These are phyloP conservation scores for Crepidodera aurea DNA, from an alignment of 2,888 invertebrate species.

Conservation along the genomic window DNA sequence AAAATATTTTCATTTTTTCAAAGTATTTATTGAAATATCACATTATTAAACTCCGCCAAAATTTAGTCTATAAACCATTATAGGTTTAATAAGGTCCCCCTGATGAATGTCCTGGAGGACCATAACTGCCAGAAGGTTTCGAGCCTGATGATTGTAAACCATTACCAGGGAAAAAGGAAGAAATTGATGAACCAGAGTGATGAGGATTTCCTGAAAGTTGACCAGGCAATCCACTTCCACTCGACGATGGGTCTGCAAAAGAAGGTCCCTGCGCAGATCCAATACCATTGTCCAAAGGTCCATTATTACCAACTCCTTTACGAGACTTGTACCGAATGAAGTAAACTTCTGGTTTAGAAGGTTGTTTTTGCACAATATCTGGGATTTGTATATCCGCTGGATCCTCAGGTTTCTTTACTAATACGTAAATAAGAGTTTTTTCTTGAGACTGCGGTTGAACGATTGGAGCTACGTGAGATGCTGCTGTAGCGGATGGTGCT, in stretches of 20 bases:
- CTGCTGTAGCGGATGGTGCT: conserved; percentile 66
- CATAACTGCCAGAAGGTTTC: neutral
- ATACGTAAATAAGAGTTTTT: conserved; percentile 87
- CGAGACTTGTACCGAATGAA: conserved; percentile 75
- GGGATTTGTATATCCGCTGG: conserved; percentile 82
- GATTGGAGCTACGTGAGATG: conserved; percentile 75
- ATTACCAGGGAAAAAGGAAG: neutral
- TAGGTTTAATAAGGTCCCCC: no score
- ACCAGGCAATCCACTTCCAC: neutral
- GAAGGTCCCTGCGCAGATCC: no score
- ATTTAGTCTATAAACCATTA: no score
- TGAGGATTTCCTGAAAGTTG: neutral
- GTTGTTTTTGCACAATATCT: conserved; percentile 79
- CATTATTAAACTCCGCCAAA: no score
- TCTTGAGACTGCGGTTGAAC: conserved; percentile 84
- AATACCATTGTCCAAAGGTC: neutral
- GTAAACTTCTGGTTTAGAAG: conserved; percentile 89
- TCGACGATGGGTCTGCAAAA: no score
- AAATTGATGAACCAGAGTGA: neutral
- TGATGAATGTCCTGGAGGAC: neutral
- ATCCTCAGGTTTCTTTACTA: conserved; percentile 88
- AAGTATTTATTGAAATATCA: no score
- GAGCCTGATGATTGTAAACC: neutral
- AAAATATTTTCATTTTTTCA: no score
- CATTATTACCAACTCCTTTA: neutral